A percentile compares a stretch with the other conserved stretches of the same genome.
Conservation (phyloP, 2,888 invertebrate species). For the Dynastes maya region DNA sequence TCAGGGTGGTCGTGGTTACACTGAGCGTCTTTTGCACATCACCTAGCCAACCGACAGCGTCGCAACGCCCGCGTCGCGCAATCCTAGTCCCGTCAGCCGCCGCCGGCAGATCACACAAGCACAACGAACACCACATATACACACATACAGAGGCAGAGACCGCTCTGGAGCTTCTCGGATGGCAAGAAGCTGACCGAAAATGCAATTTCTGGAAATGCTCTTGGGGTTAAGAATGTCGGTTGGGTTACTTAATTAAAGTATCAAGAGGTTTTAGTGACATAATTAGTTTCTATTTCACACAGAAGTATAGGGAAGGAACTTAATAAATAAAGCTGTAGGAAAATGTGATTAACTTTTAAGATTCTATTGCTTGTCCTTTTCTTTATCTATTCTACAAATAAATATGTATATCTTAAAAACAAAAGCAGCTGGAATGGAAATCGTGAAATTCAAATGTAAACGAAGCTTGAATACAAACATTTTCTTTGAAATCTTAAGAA, state of each 20-base stretch:
- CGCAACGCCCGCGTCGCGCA: constrained; percentile 46
- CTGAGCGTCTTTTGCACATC: constrained; percentile 55
- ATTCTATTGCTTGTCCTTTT: neutral
- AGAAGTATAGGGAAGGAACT: neutral
- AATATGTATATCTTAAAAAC: too few species aligned
- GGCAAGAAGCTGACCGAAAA: neutral
- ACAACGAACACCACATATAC: constrained; percentile 4
- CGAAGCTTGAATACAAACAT: too few species aligned
- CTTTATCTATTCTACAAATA: neutral
- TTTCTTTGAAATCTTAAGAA: too few species aligned
- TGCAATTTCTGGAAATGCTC: neutral
- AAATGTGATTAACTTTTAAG: neutral
- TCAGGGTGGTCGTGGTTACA: constrained; percentile 52
- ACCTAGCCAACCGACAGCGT: constrained; percentile 51
- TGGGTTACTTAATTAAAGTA: neutral
- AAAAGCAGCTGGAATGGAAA: too few species aligned
- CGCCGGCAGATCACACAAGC: constrained; percentile 32
- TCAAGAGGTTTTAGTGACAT: neutral
- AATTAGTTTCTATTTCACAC: neutral
- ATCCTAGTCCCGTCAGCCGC: constrained; percentile 16
- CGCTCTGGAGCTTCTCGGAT: too few species aligned
- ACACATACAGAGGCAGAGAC: too few species aligned
- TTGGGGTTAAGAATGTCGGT: neutral
- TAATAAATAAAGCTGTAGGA: too few species aligned
- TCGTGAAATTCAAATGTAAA: too few species aligned